A percentile compares a stretch with the other conserved stretches of the same genome.
phyloP scores from a whole-genome alignment of 2,797 vertebrate species.

The Tokudaia tokunoshimensis region DNA sequence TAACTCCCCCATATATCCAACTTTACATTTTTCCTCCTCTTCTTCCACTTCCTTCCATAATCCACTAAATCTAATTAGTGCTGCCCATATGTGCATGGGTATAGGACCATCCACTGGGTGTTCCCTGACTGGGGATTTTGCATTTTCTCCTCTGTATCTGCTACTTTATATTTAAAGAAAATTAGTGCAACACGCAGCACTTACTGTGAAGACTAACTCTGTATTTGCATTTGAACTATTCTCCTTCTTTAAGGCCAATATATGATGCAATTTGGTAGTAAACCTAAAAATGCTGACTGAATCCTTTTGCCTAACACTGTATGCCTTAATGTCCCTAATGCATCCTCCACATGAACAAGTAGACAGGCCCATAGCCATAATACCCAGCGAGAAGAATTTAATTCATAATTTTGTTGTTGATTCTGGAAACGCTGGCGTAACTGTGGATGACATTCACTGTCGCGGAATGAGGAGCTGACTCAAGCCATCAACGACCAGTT shows the following conservation, averaged over 20 bases:
- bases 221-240: background rate
- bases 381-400: background rate
- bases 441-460: background rate
- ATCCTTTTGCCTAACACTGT: background rate
- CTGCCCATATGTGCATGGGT: background rate
- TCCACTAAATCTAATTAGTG: background rate
- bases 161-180: background rate
- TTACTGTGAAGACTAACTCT: background rate
- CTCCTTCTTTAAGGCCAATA: background rate
- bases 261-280: background rate
- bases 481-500: background rate
- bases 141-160: background rate
- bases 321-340: background rate
- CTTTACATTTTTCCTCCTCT: background rate
- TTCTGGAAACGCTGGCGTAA: background rate
- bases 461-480: background rate
- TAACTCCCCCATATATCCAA: background rate
- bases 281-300: background rate
- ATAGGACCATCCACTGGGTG: too few relatives aligned
- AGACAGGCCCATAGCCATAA: background rate
- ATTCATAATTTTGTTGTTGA: background rate
- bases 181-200: background rate
- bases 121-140: background rate
- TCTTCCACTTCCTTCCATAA: background rate
- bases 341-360: background rate